Base-by-base conservation (phyloP, 2,797 vertebrate species). In the Labroides dimidiatus region DNA sequence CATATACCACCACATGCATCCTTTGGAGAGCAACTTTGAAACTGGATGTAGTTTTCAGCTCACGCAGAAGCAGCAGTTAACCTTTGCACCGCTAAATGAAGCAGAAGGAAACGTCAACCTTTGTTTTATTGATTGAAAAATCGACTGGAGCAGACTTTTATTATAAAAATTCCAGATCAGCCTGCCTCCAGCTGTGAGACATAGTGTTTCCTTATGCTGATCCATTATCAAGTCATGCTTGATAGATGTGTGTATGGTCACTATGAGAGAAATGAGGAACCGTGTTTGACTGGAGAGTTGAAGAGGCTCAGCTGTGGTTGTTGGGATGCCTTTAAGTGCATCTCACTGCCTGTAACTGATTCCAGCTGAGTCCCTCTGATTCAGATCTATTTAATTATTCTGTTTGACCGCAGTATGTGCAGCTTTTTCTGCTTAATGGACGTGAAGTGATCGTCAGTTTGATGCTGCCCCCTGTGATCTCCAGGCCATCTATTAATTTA, bases 301-400 rank as follows among this genome's bases (percentile, higher is more conserved):
- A 21, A 39, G 52, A 3, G 20, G 30, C 53, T 57, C 21, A 6
- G 15, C 23, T 58, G 41, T 30, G 56, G 23, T 45, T 8, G 24
- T 12, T 19, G 55, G 39, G 16, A 9, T 10, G 16, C 45, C 27
- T 39, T 2, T 59, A 8, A 60, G 62, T 47, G 58, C 51, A 45
- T 30, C 15, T 21, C n/a, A 36, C 15, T 60, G 70, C 49, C 36
- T 42, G 49, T 63, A 64, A 59, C 64, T 33, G 54, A 62, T 20
- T 43, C 44, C 48, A 23, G 27, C 43, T 37, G 27, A 44, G 68
- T 53, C 53, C 15, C 16, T 61, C 52, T 37, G 48, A 36, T 45
- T 72, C 68, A 44, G 36, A 59, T 42, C 24, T 62, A 58, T 55
- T 72, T 65, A 55, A 79, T 75, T 57, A 37, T 21, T 4, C 42